phyloP scores from a whole-genome alignment of 2,888 invertebrate genomes.

The Kuschelorhynchus macadamiae region DNA sequence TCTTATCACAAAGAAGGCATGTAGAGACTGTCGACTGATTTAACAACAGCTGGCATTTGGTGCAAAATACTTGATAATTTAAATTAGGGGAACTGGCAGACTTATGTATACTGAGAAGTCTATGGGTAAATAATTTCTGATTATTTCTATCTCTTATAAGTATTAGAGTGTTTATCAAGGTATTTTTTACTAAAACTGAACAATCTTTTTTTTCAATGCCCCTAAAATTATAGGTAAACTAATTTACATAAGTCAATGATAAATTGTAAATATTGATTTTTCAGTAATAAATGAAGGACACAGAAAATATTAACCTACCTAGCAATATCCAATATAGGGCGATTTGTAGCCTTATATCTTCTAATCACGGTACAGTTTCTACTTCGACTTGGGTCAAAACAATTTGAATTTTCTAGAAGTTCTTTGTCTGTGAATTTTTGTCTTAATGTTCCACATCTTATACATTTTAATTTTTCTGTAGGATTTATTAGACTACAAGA shows the following conservation, averaged over 20 bases:
- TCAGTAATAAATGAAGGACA: conserved; percentile 51
- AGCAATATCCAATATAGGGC: conserved; percentile 50
- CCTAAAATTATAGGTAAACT: conserved; percentile 29
- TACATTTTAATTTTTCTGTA: conserved; percentile 86
- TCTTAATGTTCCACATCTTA: conserved; percentile 83
- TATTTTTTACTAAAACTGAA: conserved; percentile 61
- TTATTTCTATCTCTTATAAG: conserved; percentile 41
- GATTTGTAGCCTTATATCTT: conserved; percentile 57
- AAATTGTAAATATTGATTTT: conserved; percentile 43
- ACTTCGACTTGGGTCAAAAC: conserved; percentile 57
- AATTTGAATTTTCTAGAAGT: conserved; percentile 53
- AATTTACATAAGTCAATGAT: conserved; percentile 39
- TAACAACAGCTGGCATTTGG: conserved; percentile 52
- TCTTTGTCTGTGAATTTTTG: conserved; percentile 66
- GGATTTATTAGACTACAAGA: conserved; percentile 91
- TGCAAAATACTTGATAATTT: conserved; percentile 48
- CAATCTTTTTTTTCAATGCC: conserved; percentile 53
- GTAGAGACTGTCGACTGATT: conserved; percentile 48
- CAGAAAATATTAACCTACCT: conserved; percentile 45
- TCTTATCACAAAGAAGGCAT: conserved; percentile 63
- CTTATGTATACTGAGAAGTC: conserved; percentile 33
- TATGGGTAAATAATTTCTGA: conserved; percentile 15
- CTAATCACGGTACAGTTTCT: conserved; percentile 66
- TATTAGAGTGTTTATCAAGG: conserved; percentile 53
- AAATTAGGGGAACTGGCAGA: conserved; percentile 55